Conservation (phyloP, 2,113 vertebrate genomes). For the Motacilla tschutschensis region DNA sequence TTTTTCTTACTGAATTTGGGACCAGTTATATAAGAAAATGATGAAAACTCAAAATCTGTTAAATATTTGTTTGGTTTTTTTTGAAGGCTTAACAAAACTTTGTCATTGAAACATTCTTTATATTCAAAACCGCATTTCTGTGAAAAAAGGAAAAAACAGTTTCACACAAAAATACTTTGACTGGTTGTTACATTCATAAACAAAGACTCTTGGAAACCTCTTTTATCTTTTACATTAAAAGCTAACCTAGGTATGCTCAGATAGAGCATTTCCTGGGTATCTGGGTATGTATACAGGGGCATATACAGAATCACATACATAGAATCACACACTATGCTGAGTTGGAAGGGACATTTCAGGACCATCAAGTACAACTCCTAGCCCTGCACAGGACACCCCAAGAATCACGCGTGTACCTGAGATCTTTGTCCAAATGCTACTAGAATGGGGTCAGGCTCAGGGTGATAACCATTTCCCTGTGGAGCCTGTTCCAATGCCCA, state of each 20-base stretch:
- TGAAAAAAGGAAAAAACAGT: not conserved
- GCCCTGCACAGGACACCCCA: not conserved
- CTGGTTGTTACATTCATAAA: not conserved
- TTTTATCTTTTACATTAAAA: not conserved
- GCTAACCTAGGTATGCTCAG: not conserved
- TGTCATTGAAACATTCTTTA: not conserved
- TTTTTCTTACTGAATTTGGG: not conserved
- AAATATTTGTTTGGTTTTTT: not conserved
- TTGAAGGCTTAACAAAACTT: not conserved
- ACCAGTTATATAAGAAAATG: not conserved
- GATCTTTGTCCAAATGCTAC: not conserved
- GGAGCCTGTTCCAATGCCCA: not conserved
- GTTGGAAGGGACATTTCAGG: not conserved
- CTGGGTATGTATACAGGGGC: not conserved
- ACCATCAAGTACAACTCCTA: not conserved
- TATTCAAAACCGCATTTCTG: not conserved
- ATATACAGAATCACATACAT: not conserved
- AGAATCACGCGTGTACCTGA: not conserved
- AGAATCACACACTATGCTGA: not conserved
- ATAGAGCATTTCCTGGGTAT: not conserved
- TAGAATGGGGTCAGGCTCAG: accelerated
- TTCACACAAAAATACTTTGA: not conserved
- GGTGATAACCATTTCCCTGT: too few relatives aligned
- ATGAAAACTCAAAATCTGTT: not conserved
- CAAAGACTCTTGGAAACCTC: not conserved